Base-by-base conservation (phyloP, 2,797 vertebrate genomes). In the Hapalemur alaotrensis region DNA sequence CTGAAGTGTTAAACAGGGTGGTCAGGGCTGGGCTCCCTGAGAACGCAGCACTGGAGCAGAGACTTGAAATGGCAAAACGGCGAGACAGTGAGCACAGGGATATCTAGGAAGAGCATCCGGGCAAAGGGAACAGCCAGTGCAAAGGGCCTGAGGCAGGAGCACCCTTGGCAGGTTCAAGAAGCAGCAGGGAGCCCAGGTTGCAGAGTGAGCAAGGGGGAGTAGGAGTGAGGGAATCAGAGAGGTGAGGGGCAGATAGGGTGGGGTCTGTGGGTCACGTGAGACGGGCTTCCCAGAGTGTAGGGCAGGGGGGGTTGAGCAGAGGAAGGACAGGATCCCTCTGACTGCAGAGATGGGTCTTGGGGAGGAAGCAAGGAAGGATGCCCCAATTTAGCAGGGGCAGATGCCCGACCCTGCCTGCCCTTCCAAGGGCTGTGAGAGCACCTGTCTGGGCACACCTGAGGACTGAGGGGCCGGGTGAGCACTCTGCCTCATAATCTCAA, bases 391-490 rank as follows among this genome's bases (percentile, higher is more conserved):
- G 38, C 13, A 7, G 4, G 22, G 22, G 5, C 50, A 43, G 43
- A 22, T 22, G 12, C 63, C 67, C 59, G 13, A 20, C 32, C 4
- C 18, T 5, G 13, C 46, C 46, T 57, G 22, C 57, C 38, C 0
- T 65, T n/a, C 8, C 10, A 8, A 32, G 20, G 54, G 25, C 4
- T 32, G 5, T 30, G 23, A 35, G 67, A 38, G 69, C 13, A 50
- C n/a, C 38, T 13, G 8, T 4, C n/a, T 54, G 61, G n/a, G 7
- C 32, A 10, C 20, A 13, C 75, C 61, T 52, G 46, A 52, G n/a
- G 43, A 20, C 2, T 11, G n/a, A 32, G n/a, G 72, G 25, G 8
- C 3, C 2, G 3, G 59, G 15, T 38, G 23, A 4, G 41, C 1
- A 2, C 73, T 48, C 30, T 43, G 38, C 10, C 61, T 88, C 73